These are phyloP conservation scores for Meloidogyne exigua DNA, from an alignment of 1,140 invertebrate genomes.

Conservation along the genomic window DNA sequence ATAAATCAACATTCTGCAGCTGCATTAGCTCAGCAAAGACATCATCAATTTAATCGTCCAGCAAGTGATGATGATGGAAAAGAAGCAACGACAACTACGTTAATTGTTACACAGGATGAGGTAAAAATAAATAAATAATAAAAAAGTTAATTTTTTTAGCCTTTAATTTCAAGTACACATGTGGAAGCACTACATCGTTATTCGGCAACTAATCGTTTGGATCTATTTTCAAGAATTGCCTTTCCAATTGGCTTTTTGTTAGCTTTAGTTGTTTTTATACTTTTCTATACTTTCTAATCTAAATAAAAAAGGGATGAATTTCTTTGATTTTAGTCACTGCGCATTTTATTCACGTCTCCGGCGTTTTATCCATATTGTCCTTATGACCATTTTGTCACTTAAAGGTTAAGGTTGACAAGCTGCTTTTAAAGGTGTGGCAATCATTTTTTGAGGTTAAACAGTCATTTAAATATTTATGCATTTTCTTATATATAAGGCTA, in stretches of 20 bases:
- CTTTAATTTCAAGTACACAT: neutral
- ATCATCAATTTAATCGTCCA: conserved; percentile 9
- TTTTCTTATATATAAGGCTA: no score
- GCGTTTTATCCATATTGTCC: no score
- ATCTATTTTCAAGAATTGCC: conserved; percentile 51
- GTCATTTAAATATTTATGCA: no score
- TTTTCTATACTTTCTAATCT: conserved; percentile 50
- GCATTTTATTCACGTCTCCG: no score
- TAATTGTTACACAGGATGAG: conserved; percentile 22
- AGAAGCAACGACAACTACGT: conserved; percentile 8
- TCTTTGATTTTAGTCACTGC: no score
- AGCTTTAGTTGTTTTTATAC: conserved; percentile 51
- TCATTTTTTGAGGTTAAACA: no score
- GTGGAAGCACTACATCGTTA: conserved; percentile 7
- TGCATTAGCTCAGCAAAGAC: conserved; percentile 7
- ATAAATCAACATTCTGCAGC: conserved; percentile 6
- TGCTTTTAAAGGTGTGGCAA: no score
- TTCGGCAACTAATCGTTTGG: conserved; percentile 39
- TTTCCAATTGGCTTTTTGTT: conserved; percentile 58
- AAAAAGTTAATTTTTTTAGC: neutral
- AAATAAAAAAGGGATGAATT: neutral
- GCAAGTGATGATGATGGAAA: neutral
- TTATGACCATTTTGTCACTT: no score
- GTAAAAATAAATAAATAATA: conserved; percentile 10
- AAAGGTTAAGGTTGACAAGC: no score